Evolutionary conservation across 2,888 invertebrate species (phyloP), one percentile per base, ranked within the genome.

Genomic region (Oligia fasciuncula): DNA sequence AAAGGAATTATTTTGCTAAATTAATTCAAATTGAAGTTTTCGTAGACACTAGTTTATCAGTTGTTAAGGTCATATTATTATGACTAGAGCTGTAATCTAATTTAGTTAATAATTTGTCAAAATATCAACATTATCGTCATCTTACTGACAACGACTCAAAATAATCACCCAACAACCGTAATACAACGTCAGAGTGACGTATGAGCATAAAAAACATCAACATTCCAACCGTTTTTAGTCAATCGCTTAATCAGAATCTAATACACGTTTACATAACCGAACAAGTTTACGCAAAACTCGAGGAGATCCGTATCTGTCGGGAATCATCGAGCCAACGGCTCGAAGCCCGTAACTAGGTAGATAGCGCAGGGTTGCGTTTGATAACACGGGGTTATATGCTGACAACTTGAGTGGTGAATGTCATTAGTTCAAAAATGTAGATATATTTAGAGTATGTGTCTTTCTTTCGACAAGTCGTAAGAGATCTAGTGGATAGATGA

Each of bases 181-280:
- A 67, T 8, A 71, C 68, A 40, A 79, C 85, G 79, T 84, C 80
- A 85, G 49, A 35, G 73, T 84, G 87, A 84, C 84, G 84, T 83
- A 63, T 35, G 46, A 65, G 19, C n/a, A 43, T 35, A 79, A 79
- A 76, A 73, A 78, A 70, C 54, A 17, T 17, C 57, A 66, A 73
- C 81, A 82, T 85, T 80, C 69, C 66, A 19, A 62, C 40, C 62
- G 62, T 80, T 86, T 83, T 83, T 84, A 87, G 80, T 81, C 80
- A 88, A 89, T 85, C 76, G 78, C 88, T 88, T 85, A 87, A 87
- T 88, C 86, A 86, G 83, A 86, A 86, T 88, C 84, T 86, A 85
- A 87, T 79, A 85, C 85, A 80, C 84, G 81, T 85, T 87, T 81
- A 85, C 86, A 85, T 86, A 88, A 88, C 81, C 87, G 80, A 88